Base-by-base conservation (phyloP, 1,140 invertebrate genomes). In the Bombus pascuorum region DNA sequence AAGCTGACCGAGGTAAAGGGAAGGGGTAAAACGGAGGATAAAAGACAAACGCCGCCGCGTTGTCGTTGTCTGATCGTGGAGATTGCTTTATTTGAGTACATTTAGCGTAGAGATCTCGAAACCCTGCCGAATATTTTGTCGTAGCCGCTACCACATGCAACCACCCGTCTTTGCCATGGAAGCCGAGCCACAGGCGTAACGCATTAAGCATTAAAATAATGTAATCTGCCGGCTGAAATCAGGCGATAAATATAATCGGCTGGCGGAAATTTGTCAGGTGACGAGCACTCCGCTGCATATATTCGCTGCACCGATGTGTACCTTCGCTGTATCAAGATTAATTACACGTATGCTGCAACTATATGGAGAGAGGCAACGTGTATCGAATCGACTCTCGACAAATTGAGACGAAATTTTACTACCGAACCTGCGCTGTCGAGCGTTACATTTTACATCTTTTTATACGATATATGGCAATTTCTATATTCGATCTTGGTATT, bases 21-120 rank as follows among this genome's bases (percentile, higher is more conserved):
- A 18, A 4, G 44, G 39, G 42, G 57, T 66, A 18, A 32, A 13
- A 86, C 70, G 81, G 81, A 85, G 76, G 89, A 82, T 90, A 85
- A 90, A 91, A 91, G 83, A 85, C 83, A 44, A 80, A 85, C 34
- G 76, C 83, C 80, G 85, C 80, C 75, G 86, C 87, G 76, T 87
- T 57, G 68, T 70, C 85, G 89, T 87, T 89, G 89, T 90, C 89
- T 87, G 92, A 93, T 93, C 92, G 83, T 90, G 78, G 88, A 92
- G 92, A 93, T 93, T 92, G 92, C 91, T 93, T 93, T 92, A 92
- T 92, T 93, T 92, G 88, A 92, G 90, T 75, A 86, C 88, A 89
- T 91, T 92, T 91, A 91, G 90, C 86, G 79, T 73, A 77, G 70
- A 83, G 77, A 85, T 83, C 86, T 28, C 44, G 68, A 72, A 80